Evolutionary conservation across 2,113 vertebrate genomes (phyloP).

Genomic region (Anas platyrhynchos): DNA sequence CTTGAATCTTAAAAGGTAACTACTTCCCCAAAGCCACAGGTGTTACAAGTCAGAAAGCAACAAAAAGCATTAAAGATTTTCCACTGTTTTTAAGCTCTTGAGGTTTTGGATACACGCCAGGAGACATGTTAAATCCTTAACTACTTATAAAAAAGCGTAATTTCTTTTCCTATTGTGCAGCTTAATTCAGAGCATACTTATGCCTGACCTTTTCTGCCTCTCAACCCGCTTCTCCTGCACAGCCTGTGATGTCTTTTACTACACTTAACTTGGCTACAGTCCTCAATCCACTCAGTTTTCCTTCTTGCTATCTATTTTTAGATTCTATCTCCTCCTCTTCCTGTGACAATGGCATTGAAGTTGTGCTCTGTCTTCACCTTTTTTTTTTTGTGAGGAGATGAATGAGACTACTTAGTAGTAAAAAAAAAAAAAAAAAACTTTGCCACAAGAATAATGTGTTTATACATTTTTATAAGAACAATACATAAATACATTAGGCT

Average conservation of each 20-base stretch:
- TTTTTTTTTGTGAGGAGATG: too few species aligned
- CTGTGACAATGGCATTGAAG: background rate
- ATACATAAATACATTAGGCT: background rate
- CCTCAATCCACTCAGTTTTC: background rate
- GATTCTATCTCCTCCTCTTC: background rate
- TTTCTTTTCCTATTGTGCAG: background rate
- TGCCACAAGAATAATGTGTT: background rate
- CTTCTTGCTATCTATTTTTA: background rate
- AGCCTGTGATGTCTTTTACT: background rate
- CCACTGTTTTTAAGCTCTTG: background rate
- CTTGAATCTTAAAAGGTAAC: background rate
- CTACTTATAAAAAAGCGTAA: background rate
- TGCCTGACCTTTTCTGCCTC: background rate
- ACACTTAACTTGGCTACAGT: background rate
- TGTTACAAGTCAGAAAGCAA: background rate
- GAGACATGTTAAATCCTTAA: background rate
- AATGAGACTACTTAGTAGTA: too few species aligned
- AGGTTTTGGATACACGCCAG: background rate
- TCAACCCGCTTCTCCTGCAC: background rate
- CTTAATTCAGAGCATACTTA: background rate
- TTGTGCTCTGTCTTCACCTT: background rate
- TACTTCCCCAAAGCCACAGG: background rate
- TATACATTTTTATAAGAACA: background rate
- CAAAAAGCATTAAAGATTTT: background rate
- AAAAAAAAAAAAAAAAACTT: background rate